Percentiles rank a stretch among this genome's conserved stretches.
These are phyloP conservation scores for Columba guinea DNA, from an alignment of 2,797 vertebrate genomes.

Conservation along the genomic window DNA sequence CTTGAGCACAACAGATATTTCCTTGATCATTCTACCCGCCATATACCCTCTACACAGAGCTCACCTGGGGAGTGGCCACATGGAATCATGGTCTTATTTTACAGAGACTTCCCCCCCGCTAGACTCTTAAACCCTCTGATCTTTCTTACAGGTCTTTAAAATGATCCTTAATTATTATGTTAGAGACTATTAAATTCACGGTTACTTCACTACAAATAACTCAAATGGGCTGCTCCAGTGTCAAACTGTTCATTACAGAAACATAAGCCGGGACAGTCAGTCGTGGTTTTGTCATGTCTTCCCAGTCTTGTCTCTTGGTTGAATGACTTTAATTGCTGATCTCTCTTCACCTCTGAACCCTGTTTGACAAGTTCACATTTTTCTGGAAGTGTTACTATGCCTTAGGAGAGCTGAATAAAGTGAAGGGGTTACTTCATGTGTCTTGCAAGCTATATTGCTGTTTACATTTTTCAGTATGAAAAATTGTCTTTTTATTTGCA, in stretches of 20 bases:
- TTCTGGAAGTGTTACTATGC: not conserved
- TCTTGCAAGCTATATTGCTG: not conserved
- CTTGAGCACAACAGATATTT: not conserved
- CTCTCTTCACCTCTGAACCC: not conserved
- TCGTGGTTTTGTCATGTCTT: not conserved
- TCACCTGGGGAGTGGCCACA: not conserved
- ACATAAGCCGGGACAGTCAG: not conserved
- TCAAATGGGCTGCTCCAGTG: not conserved
- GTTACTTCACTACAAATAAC: not conserved
- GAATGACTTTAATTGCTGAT: not conserved
- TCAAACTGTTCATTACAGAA: not conserved
- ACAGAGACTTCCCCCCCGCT: not conserved
- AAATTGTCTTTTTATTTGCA: not conserved
- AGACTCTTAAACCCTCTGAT: not conserved
- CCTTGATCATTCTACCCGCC: not conserved
- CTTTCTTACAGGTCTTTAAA: not conserved
- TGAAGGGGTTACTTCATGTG: not conserved
- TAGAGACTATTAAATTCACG: not conserved
- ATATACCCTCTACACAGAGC: not conserved
- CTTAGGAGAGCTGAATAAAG: not conserved
- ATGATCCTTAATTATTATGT: not conserved
- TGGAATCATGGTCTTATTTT: not conserved
- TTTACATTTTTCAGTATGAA: not conserved
- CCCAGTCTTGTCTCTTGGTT: not conserved
- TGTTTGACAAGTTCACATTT: not conserved